These are phyloP conservation scores for Dipus sagitta DNA, from an alignment of 2,797 vertebrate species.

Conservation along the genomic window DNA sequence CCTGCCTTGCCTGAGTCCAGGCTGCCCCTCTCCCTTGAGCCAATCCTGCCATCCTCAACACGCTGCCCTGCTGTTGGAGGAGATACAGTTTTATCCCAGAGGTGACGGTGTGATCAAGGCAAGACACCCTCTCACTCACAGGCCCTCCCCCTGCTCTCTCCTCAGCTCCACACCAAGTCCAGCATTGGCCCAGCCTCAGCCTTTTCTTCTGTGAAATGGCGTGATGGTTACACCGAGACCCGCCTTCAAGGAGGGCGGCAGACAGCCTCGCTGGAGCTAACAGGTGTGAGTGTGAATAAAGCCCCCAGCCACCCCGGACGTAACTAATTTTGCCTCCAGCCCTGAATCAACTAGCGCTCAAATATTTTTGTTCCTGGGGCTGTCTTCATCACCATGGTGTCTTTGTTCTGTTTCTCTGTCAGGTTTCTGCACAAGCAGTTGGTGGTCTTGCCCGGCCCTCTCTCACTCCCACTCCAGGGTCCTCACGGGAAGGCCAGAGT, in stretches of 20 bases:
- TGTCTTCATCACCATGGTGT: neutral
- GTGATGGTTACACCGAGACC: neutral
- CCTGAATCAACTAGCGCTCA: neutral
- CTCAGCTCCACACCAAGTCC: neutral
- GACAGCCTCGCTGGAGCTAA: neutral
- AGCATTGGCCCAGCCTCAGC: neutral
- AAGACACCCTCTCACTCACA: neutral
- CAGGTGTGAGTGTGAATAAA: slow-evolving; percentile 1
- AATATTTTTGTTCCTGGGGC: slow-evolving; percentile 8
- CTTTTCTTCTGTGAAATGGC: slow-evolving; percentile 62
- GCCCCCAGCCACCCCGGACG: neutral
- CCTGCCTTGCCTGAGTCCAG: neutral
- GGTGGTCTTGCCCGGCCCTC: neutral
- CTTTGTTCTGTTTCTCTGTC: neutral
- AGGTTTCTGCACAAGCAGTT: neutral
- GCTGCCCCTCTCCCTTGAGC: neutral
- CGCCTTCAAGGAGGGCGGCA: neutral
- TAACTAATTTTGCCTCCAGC: neutral
- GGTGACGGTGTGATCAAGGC: neutral
- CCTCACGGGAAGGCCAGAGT: neutral
- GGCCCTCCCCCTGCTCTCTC: neutral
- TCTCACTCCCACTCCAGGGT: neutral
- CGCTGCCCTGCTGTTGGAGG: too few relatives aligned
- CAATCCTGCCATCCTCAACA: too few relatives aligned
- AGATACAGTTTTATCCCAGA: neutral